A percentile compares a stretch with the other conserved stretches of the same genome.
phyloP scores from a whole-genome alignment of 2,888 invertebrate species.

The Ctenicera cuprea region DNA sequence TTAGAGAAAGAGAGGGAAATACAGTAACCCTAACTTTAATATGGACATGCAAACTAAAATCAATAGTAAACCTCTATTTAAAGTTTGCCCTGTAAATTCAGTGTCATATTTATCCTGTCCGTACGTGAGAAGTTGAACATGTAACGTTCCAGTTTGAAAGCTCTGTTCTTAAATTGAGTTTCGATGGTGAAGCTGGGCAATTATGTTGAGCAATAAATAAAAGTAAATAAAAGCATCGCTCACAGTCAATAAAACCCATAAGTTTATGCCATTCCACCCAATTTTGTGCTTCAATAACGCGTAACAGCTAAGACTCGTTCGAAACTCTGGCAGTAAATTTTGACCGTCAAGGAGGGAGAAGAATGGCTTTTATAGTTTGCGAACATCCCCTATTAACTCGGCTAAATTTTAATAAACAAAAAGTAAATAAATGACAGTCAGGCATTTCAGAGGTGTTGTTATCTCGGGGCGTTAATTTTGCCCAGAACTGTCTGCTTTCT shows the following conservation, averaged over 20 bases:
- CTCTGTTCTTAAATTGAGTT: conserved; percentile 1
- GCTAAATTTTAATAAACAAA: conserved; percentile 21
- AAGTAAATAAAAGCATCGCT: conserved; percentile 15
- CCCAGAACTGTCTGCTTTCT: conserved; percentile 15
- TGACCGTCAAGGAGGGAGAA: conserved; percentile 7
- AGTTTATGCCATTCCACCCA: conserved; percentile 18
- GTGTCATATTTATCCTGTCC: too few species aligned
- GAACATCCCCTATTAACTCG: conserved; percentile 13
- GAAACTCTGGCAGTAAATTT: conserved; percentile 22
- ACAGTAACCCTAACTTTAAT: too few species aligned
- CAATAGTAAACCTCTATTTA: too few species aligned
- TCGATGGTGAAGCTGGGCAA: conserved; percentile 11
- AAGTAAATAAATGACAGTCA: conserved; percentile 15
- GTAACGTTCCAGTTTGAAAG: neutral
- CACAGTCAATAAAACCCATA: conserved; percentile 15
- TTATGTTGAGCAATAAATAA: conserved; percentile 17
- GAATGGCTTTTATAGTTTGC: conserved; percentile 22
- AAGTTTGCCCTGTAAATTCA: too few species aligned
- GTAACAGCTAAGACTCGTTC: conserved; percentile 6
- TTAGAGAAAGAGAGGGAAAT: too few species aligned
- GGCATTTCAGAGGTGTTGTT: conserved; percentile 15
- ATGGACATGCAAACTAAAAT: too few species aligned
- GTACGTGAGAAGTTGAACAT: too few species aligned
- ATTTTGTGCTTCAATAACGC: conserved; percentile 28
- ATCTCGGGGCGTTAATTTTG: conserved; percentile 28